Conservation (phyloP, 2,113 vertebrate genomes). For the Oenanthe oenanthe region DNA sequence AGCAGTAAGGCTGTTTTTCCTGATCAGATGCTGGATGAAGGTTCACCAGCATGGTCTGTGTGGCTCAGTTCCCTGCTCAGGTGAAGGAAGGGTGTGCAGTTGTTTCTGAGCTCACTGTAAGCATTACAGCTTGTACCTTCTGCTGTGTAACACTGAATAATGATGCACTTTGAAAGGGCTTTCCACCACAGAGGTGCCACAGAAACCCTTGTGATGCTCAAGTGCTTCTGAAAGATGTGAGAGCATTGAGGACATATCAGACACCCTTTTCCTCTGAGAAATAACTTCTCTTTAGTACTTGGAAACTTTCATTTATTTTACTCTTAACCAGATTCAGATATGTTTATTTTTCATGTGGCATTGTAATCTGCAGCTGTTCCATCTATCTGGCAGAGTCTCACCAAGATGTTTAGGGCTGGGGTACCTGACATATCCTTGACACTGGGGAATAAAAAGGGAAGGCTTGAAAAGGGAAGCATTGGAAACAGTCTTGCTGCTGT, state of each 20-base stretch:
- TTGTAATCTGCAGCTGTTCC: not conserved
- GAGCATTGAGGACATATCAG: not conserved
- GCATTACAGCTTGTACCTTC: not conserved
- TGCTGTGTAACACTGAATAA: not conserved
- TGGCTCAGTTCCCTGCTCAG: not conserved
- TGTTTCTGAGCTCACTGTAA: not conserved
- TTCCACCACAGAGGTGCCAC: not conserved
- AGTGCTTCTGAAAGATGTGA: not conserved
- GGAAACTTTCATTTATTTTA: not conserved
- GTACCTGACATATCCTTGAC: not conserved
- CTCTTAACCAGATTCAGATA: not conserved
- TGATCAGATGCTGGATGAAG: not conserved
- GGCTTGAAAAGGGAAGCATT: not conserved
- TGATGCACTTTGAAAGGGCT: not conserved
- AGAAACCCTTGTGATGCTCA: not conserved
- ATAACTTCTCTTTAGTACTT: not conserved
- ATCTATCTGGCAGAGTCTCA: not conserved
- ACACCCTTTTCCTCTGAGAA: not conserved
- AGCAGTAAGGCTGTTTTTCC: not conserved
- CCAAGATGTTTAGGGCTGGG: not conserved
- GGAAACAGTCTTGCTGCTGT: too few species aligned
- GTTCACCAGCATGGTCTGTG: not conserved
- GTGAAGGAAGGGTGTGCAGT: not conserved
- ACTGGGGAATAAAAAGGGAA: not conserved
- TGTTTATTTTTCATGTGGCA: not conserved